Evolutionary conservation across 2,888 invertebrate species (phyloP), one percentile per base, ranked within the genome.

Genomic region (Stratiomys singularior): DNA sequence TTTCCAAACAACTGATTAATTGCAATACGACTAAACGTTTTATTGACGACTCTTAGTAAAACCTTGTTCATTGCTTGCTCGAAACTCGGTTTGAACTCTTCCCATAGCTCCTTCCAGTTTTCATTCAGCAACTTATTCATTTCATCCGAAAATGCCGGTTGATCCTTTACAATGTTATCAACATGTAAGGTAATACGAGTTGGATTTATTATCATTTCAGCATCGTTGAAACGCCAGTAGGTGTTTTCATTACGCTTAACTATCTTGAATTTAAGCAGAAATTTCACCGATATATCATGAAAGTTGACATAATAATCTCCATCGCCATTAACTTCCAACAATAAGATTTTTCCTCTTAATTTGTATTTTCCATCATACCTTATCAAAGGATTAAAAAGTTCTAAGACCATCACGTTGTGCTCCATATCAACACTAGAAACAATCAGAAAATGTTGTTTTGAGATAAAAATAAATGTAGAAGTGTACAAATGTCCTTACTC

Each of bases 31-130:
- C 27, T 18, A 37, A 37, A 37, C 18, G 37, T 37, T 21, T 66
- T 66, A 44, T 66, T 66, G 1, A 66, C n/a, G 18, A 37, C 1
- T 1, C 21, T 37, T 28, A 37, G 15, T 4, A 66, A 9, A 1
- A 66, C 30, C n/a, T 66, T 37, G n/a, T 18, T n/a, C 37, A 66
- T 47, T 1, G 13, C 11, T 25, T 13, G 1, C 7, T 46, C 7
- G n/a, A 69, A 69, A 15, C 15, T 23, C 1, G 25, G 23, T 46
- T 69, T 25, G 1, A 69, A 15, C 15, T 69, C 69, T 21, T 25
- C 21, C 25, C 47, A 69, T 47, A 69, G 27, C 13, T 69, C 69
- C 25, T 46, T 46, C 69, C 69, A 69, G 15, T 69, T 69, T 47
- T 69, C 69, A 47, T 69, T 69, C 4, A 69, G 1, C 23, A 69